A percentile compares a stretch with the other conserved stretches of the same genome.
Conservation (phyloP, 2,888 invertebrate genomes). For the Deilephila elpenor region DNA sequence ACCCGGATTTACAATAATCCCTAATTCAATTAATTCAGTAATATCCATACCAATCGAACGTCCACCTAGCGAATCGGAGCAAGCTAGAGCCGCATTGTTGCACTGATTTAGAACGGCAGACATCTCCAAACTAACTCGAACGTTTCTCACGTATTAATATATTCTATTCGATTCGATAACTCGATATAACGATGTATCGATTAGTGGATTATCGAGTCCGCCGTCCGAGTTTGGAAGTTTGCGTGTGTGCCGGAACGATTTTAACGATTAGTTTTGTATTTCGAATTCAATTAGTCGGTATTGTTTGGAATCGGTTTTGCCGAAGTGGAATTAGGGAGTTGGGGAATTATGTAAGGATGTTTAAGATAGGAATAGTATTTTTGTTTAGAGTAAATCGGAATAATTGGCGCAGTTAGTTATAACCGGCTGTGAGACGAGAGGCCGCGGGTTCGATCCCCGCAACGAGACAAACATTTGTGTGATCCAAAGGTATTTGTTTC, state of each 20-base stretch:
- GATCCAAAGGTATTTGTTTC: too few species aligned
- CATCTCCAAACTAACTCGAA: constrained; percentile 80
- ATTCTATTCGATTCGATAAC: constrained; percentile 81
- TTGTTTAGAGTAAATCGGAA: too few species aligned
- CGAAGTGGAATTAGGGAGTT: constrained; percentile 5
- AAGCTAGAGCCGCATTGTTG: constrained; percentile 77
- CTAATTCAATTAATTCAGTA: constrained; percentile 28
- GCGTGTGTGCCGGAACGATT: constrained; percentile 19
- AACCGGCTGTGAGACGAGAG: too few species aligned
- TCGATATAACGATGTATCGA: constrained; percentile 77
- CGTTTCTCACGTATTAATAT: constrained; percentile 82
- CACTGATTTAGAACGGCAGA: constrained; percentile 77
- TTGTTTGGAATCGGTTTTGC: not conserved
- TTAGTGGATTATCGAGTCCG: constrained; percentile 48
- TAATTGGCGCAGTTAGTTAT: too few species aligned
- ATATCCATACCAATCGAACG: constrained; percentile 57
- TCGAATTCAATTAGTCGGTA: constrained; percentile 12
- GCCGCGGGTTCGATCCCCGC: too few species aligned
- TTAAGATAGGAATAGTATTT: too few species aligned
- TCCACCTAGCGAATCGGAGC: constrained; percentile 77
- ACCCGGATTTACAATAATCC: not conserved
- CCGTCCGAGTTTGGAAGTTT: constrained; percentile 20
- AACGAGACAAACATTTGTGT: too few species aligned
- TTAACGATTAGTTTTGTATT: constrained; percentile 23
- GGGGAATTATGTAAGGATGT: too few species aligned